Evolutionary conservation across 92 coral and sea anemone species (phyloP), one percentile per base, ranked within the genome.

Genomic region (Umimayanthus chanpuru): DNA sequence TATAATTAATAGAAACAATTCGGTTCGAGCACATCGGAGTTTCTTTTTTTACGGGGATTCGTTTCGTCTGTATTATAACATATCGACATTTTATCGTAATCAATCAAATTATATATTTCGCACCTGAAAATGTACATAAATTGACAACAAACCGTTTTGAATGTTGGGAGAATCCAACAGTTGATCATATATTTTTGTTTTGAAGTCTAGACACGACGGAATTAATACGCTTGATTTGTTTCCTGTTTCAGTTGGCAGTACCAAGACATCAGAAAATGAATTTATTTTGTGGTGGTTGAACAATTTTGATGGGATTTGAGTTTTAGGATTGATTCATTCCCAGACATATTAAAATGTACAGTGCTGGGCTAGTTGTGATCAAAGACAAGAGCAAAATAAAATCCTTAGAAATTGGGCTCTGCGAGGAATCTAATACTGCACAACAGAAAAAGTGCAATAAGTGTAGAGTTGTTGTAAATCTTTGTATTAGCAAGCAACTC

Each of bases 61-160:
- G 66, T 32, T 39, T n/a, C 20, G 49, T 23, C 32, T 12, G 16
- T 81, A n/a, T 66, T 25, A 5, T 38, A 6, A 78, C 21, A 70
- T 26, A 5, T 71, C 12, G 56, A 40, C 6, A 44, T 44, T 83
- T 68, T 83, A 47, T 70, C 64, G 23, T 6, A 82, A 43, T 10
- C 32, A 41, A 18, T 38, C 11, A 0, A 28, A 70, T 30, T 61
- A 36, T 65, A 28, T 9, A n/a, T 65, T 81, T 30, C 50, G 38
- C 70, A 32, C 74, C 78, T 73, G 74, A 53, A 82, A 83, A 47
- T 68, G 87, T 83, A 83, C 87, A 83, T 29, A 55, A 83, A 44
- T 83, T 83, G 78, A 83, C 44, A 68, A 44, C 65, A 83, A 66
- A 82, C 55, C 43, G 66, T 30, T 81, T 68, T 70, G 21, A 44